Evolutionary conservation across 64 coral and sea anemone genomes (phyloP), one percentile per base, ranked within the genome.

Genomic region (Montipora sp.): DNA sequence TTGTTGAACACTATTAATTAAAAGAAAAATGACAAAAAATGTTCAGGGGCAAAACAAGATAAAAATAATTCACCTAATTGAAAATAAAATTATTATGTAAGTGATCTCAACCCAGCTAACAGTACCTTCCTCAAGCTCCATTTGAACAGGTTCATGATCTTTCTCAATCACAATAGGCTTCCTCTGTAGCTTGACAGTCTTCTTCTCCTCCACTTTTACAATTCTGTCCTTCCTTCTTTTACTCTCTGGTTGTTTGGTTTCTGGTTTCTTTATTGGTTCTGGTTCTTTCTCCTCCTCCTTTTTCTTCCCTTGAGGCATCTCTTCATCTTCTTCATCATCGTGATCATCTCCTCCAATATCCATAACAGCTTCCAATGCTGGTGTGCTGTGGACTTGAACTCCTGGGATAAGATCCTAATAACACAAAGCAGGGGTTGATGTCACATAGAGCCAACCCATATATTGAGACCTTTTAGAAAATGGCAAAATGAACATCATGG

Each of bases 301-400:
- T 24, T 79, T 78, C 73, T 87, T 27, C 8, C 75, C 72, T 50
- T 22, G 36, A 16, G 70, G 36, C 44, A 85, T 79, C 43, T 95
- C 93, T 53, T 79, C 85, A 55, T 90, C 83, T 19, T 79, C 87
- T 46, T 87, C 81, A 11, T 90, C 94, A 43, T 98, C 93, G 47
- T 93, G 81, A 15, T 98, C 94, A 65, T 98, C 96, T 4, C 91
- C 87, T 22, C 94, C 94, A 75, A 99, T 82, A 51, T 96, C 94
- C 97, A 99, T 99, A 59, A 99, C 80, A n/a, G 97, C 97, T 51
- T 99, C 97, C 73, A 99, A 51, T 0, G 97, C 97, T 57, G 97
- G 94, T 15, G 97, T 99, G 6, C 89, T 92, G 20, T 95, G 94
- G 8, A 98, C 92, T 78, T 98, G 97, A 7, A 98, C 97, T 73